Conservation (phyloP, 2,797 vertebrate genomes). For the Melanotaenia nigrans region DNA sequence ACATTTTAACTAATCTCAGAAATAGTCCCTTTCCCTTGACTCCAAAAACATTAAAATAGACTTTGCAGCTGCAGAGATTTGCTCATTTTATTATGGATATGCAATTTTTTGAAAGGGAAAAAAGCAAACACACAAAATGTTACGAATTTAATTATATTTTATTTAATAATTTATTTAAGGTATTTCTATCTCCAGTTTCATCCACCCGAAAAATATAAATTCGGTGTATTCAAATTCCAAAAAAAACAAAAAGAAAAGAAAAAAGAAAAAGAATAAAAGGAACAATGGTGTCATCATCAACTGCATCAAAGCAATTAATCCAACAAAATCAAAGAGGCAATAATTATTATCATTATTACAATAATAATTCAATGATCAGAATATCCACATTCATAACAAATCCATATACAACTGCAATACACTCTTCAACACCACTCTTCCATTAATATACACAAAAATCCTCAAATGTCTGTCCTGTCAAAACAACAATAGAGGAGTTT, state of each 20-base stretch:
- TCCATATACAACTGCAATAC: slow-evolving; percentile 86
- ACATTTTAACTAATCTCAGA: too few species aligned
- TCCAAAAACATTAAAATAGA: too few species aligned
- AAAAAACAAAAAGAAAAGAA: slow-evolving; percentile 31
- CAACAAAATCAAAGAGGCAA: slow-evolving; percentile 83
- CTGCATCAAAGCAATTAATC: slow-evolving; percentile 81
- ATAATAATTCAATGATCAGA: slow-evolving; percentile 87
- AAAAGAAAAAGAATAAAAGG: slow-evolving; percentile 29
- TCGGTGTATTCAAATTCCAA: slow-evolving; percentile 78
- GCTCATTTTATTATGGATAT: too few species aligned
- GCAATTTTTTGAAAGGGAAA: neutral
- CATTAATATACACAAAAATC: slow-evolving; percentile 86
- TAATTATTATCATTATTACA: slow-evolving; percentile 86
- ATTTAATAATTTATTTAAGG: slow-evolving; percentile 85
- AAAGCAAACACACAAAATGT: slow-evolving; percentile 62
- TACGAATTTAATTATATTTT: slow-evolving; percentile 86
- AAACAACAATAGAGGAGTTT: slow-evolving; percentile 79
- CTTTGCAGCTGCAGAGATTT: too few species aligned
- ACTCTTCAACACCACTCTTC: slow-evolving; percentile 87
- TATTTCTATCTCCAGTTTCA: slow-evolving; percentile 86
- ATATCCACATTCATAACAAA: slow-evolving; percentile 89
- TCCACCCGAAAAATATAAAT: slow-evolving; percentile 88
- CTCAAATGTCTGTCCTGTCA: slow-evolving; percentile 85
- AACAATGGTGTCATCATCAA: slow-evolving; percentile 80
- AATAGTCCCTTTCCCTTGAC: too few species aligned